A percentile compares a stretch with the other conserved stretches of the same genome.
Evolutionary conservation across 2,888 invertebrate genomes (phyloP).

Genomic region (Drosophila yooni): DNA sequence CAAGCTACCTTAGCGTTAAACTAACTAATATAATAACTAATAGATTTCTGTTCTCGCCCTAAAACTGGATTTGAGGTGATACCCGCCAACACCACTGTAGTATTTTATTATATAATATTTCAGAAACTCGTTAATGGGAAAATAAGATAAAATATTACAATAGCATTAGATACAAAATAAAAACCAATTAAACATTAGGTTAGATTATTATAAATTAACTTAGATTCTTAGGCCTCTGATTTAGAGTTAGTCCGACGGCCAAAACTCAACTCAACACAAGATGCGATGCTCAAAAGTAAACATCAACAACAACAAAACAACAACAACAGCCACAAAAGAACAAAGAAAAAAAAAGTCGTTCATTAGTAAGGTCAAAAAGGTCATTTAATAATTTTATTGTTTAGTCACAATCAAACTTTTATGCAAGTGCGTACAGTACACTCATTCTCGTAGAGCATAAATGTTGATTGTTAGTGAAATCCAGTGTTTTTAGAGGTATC

Average conservation of each 20-base stretch:
- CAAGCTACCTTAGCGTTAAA: conserved; percentile 35
- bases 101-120: conserved; percentile 20
- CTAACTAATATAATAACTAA: conserved; percentile 32
- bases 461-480: conserved; percentile 22
- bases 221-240: conserved; percentile 25
- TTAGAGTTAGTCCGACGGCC: background rate
- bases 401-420: conserved; percentile 10
- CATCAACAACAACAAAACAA: conserved; percentile 10
- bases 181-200: conserved; percentile 16
- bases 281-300: conserved; percentile 12
- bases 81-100: conserved; percentile 17
- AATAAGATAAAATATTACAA: background rate
- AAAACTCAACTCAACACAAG: background rate
- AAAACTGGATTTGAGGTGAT: conserved; percentile 16
- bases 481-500: conserved; percentile 19
- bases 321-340: conserved; percentile 6
- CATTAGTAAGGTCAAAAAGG: conserved; percentile 9
- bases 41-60: conserved; percentile 31
- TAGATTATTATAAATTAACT: conserved; percentile 13
- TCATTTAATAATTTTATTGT: conserved; percentile 13
- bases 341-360: background rate
- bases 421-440: conserved; percentile 21
- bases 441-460: conserved; percentile 19
- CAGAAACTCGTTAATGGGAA: conserved; percentile 20
- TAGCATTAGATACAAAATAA: conserved; percentile 13